These are phyloP conservation scores for Dicyrtomina minuta DNA, from an alignment of 2,888 invertebrate genomes.

Conservation along the genomic window DNA sequence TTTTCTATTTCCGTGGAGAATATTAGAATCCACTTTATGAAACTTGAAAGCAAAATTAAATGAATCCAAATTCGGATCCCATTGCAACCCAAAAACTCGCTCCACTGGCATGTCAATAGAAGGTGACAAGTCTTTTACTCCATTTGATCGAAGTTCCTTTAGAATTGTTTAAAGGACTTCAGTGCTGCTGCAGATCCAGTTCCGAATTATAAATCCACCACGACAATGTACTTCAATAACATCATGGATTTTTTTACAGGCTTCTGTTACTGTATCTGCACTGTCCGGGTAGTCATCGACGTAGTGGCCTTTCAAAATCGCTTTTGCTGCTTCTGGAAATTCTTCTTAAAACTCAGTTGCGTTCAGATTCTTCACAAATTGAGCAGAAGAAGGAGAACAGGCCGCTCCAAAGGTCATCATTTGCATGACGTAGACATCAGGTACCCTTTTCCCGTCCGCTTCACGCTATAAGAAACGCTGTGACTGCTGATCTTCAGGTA, in stretches of 20 bases:
- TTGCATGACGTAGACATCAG: slow-evolving; percentile 27
- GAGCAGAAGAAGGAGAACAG: slow-evolving; percentile 33
- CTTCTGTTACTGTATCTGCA: slow-evolving; percentile 16
- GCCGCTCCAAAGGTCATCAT: slow-evolving; percentile 38
- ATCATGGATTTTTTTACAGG: slow-evolving; percentile 21
- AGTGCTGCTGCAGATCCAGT: slow-evolving; percentile 11
- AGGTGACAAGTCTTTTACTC: not conserved
- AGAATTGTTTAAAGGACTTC: slow-evolving; percentile 4
- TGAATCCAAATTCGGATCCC: slow-evolving; percentile 26
- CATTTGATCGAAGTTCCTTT: slow-evolving; percentile 13
- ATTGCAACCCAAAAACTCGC: slow-evolving; percentile 28
- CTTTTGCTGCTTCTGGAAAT: slow-evolving; percentile 36
- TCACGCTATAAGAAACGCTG: slow-evolving; percentile 40
- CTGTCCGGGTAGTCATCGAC: slow-evolving; percentile 41
- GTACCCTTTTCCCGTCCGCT: slow-evolving; percentile 10
- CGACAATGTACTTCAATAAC: slow-evolving; percentile 10
- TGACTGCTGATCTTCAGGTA: slow-evolving; percentile 22
- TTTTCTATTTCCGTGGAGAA: not conserved
- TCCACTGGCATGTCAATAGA: not conserved
- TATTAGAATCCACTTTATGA: not conserved
- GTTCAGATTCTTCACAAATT: slow-evolving; percentile 33
- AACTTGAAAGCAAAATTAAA: slow-evolving; percentile 30
- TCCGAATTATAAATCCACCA: slow-evolving; percentile 26
- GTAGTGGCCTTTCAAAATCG: slow-evolving; percentile 35
- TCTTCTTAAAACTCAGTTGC: slow-evolving; percentile 27